Conservation (phyloP, 2,113 vertebrate genomes). For the Lepidothrix coronata region DNA sequence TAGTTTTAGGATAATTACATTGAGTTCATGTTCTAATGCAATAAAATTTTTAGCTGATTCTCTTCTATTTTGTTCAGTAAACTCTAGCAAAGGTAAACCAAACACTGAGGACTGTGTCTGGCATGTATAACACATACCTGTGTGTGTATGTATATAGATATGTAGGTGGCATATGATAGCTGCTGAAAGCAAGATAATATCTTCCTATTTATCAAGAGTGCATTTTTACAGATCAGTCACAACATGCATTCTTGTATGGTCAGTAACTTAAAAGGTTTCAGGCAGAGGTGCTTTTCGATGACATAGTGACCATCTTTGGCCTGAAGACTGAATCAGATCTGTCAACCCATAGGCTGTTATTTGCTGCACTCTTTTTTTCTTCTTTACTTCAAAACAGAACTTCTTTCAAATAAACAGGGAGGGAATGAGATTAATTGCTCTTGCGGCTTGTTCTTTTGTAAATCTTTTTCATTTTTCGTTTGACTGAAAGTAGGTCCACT, state of each 20-base stretch:
- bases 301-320: neutral
- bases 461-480: neutral
- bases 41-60: neutral
- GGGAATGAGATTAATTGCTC: neutral
- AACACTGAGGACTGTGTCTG: neutral
- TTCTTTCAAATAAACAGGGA: neutral
- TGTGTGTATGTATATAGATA: neutral
- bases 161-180: too few species aligned
- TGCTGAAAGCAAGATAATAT: neutral
- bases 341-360: accelerated
- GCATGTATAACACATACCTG: neutral
- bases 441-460: accelerated
- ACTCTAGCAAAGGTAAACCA: neutral
- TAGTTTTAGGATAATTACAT: neutral
- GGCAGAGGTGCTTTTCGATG: neutral
- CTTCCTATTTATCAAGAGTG: neutral
- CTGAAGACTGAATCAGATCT: neutral
- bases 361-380: too few species aligned
- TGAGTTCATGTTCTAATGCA: neutral
- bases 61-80: neutral
- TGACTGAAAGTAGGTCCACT: neutral
- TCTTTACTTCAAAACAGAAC: neutral
- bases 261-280: neutral
- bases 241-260: neutral
- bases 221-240: neutral